Conservation (phyloP, 2,113 vertebrate species). For the Corynorhinus townsendii region DNA sequence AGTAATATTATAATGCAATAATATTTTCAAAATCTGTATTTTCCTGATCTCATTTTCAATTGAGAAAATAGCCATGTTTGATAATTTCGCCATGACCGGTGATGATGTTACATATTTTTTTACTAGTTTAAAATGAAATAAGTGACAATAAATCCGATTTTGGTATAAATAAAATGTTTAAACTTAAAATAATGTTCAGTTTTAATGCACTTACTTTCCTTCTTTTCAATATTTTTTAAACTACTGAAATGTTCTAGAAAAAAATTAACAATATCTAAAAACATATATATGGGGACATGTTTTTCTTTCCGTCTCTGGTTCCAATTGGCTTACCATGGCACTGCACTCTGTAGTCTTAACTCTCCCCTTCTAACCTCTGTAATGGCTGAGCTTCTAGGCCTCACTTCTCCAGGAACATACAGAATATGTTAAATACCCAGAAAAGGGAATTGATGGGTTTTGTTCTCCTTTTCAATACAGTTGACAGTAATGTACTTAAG, state of each 20-base stretch:
- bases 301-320: background rate
- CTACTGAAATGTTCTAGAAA: background rate
- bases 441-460: background rate
- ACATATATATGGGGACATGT: too few relatives aligned
- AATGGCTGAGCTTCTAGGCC: background rate
- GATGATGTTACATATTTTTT: background rate
- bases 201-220: background rate
- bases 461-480: background rate
- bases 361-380: too few relatives aligned
- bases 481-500: background rate
- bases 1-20: background rate
- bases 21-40: background rate
- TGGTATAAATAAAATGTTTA: background rate
- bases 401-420: background rate
- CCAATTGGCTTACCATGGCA: fast-evolving
- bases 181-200: background rate
- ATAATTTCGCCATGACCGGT: background rate
- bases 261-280: background rate
- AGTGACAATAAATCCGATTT: background rate
- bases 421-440: background rate
- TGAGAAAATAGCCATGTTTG: background rate
- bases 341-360: too few relatives aligned
- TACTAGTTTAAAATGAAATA: background rate
- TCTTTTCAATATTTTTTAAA: background rate
- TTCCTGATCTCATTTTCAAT: background rate